Evolutionary conservation across 2,113 vertebrate species (phyloP), one percentile per base, ranked within the genome.

Genomic region (Bungarus multicinctus): DNA sequence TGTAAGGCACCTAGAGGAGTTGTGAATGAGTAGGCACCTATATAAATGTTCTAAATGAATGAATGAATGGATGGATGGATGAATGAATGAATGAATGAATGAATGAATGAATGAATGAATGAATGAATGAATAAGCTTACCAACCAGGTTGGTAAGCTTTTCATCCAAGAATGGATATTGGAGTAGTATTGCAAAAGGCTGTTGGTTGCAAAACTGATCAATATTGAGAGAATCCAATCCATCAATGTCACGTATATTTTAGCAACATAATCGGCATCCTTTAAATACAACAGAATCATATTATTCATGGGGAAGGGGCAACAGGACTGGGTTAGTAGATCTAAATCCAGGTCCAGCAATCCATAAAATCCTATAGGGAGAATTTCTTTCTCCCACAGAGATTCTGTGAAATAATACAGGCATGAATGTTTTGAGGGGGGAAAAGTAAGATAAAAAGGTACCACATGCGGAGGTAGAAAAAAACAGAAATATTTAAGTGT

Each of bases 81-180:
- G 2, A 53, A 53, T 53, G 0, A 53, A 53, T 53, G 0, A 53
- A 53, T 55, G 1, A 55, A 54, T 54, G 0, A 54, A 27, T 60
- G 1, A 27, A 54, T 52, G 0, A n/a, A 64, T 14, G 12, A 64
- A 64, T 11, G 2, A 54, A 54, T 20, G 0, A 54, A 54, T 57
- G 1, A 55, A 55, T 55, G 1, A 55, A 30, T 30, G 0, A n/a
- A 47, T 7, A 47, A 47, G 1, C 47, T 47, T 47, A 8, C 47
- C 47, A 14, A 93, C 91, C 95, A 96, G 94, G 95, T 95, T 94
- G 93, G 93, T 95, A 96, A 95, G 92, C 91, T 94, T 96, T 96
- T 93, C 91, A 93, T 34, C 57, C 94, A 91, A 30, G 23, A 93
- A 74, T 95, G 87, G 91, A 69, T 93, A 96, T 94, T 95, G 85